Evolutionary conservation across 2,888 invertebrate genomes (phyloP).

Genomic region (Drosophila picticornis): DNA sequence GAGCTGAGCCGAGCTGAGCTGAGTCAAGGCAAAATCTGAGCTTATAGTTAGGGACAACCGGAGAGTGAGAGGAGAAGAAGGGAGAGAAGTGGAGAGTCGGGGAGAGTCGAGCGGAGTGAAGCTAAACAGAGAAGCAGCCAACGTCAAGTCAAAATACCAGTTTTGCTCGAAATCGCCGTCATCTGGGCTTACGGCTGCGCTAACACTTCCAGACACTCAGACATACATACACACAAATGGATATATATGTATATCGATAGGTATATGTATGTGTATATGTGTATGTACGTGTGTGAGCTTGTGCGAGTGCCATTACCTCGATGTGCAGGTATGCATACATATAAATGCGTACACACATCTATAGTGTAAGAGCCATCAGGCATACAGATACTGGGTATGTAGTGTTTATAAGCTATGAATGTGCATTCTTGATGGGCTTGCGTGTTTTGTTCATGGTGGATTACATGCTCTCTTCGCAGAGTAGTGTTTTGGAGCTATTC

Average conservation of each 20-base stretch:
- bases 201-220: constrained; percentile 27
- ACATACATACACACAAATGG: neutral
- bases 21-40: constrained; percentile 17
- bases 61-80: neutral
- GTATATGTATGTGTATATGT: neutral
- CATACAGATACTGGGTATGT: neutral
- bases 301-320: constrained; percentile 16
- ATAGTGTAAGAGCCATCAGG: neutral
- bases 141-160: constrained; percentile 65
- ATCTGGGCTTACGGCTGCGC: constrained; percentile 45
- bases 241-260: neutral
- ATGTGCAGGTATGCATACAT: constrained; percentile 25
- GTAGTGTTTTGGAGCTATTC: neutral
- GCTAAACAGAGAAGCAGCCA: neutral
- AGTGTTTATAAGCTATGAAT: neutral
- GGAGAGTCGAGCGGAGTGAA: constrained; percentile 2
- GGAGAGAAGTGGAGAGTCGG: neutral
- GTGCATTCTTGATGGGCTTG: constrained; percentile 4
- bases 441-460: neutral
- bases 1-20: constrained; percentile 8
- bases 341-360: constrained; percentile 2
- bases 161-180: constrained; percentile 51
- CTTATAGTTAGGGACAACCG: constrained; percentile 9
- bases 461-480: neutral
- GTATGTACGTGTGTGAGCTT: neutral